phyloP scores from a whole-genome alignment of 2,113 vertebrate genomes.

The Pomatostomus ruficeps region DNA sequence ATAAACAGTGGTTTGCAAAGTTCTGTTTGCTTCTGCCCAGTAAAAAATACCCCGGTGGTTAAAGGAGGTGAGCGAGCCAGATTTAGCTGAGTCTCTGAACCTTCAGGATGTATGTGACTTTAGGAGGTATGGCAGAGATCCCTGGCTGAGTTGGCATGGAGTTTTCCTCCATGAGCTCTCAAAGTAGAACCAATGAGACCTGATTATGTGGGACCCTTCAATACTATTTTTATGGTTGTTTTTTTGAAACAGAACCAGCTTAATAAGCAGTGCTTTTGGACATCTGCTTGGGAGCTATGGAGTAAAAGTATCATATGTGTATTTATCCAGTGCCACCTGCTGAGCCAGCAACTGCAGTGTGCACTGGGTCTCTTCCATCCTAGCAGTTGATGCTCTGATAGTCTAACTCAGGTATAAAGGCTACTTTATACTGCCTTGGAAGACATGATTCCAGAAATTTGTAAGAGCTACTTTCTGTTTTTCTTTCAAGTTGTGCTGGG shows the following conservation, averaged over 20 bases:
- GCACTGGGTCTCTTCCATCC: not conserved
- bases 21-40: not conserved
- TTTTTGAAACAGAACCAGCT: not conserved
- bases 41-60: not conserved
- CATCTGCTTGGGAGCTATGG: not conserved
- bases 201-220: not conserved
- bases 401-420: not conserved
- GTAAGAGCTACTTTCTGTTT: not conserved
- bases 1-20: not conserved
- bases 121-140: not conserved
- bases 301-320: not conserved
- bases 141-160: not conserved
- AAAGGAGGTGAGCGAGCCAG: not conserved
- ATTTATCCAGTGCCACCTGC: slow-evolving; percentile 49
- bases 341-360: slow-evolving; percentile 32
- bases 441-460: not conserved
- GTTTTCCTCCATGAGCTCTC: not conserved
- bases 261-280: not conserved
- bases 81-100: not conserved
- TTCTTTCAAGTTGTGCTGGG: not conserved
- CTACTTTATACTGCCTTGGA: not conserved
- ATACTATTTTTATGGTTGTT: not conserved
- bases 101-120: not conserved
- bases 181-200: not conserved
- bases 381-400: not conserved